phyloP scores from a whole-genome alignment of 2,888 invertebrate species.

The Amblyjoppa proteus region DNA sequence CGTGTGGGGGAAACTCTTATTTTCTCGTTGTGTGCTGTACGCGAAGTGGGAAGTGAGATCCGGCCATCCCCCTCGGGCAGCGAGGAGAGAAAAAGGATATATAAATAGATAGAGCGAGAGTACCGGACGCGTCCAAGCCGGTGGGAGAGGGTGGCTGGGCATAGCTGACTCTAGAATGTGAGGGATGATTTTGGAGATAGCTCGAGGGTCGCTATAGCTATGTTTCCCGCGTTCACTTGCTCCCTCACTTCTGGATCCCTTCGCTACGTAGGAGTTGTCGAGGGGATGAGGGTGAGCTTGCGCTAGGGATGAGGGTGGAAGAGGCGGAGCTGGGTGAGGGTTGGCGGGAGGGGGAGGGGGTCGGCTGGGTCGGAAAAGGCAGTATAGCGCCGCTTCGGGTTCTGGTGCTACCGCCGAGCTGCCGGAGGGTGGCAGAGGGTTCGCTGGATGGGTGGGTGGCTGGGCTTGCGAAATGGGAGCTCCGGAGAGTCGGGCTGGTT shows the following conservation, averaged over 20 bases:
- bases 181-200: slow-evolving; percentile 85
- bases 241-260: slow-evolving; percentile 81
- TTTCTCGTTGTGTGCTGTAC: slow-evolving; percentile 72
- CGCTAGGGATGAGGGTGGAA: slow-evolving; percentile 64
- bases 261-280: slow-evolving; percentile 82
- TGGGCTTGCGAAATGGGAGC: slow-evolving; percentile 75
- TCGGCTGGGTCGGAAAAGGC: slow-evolving; percentile 68
- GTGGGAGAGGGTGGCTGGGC: slow-evolving; percentile 77
- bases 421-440: slow-evolving; percentile 75
- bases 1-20: slow-evolving; percentile 65
- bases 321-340: slow-evolving; percentile 47
- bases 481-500: slow-evolving; percentile 75
- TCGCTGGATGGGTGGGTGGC: slow-evolving; percentile 72
- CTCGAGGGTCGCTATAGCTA: slow-evolving; percentile 80
- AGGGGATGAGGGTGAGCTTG: slow-evolving; percentile 64
- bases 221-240: slow-evolving; percentile 50
- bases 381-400: slow-evolving; percentile 63
- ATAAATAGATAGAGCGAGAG: slow-evolving; percentile 38
- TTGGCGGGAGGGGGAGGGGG: slow-evolving; percentile 59
- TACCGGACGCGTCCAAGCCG: slow-evolving; percentile 72
- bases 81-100: slow-evolving; percentile 30
- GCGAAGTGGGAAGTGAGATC: slow-evolving; percentile 34
- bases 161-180: slow-evolving; percentile 80
- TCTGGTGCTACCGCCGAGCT: slow-evolving; percentile 52
- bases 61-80: slow-evolving; percentile 18